Evolutionary conservation across 1,140 invertebrate genomes (phyloP), one percentile per base, ranked within the genome.

Genomic region (Metopolophium dirhodum): DNA sequence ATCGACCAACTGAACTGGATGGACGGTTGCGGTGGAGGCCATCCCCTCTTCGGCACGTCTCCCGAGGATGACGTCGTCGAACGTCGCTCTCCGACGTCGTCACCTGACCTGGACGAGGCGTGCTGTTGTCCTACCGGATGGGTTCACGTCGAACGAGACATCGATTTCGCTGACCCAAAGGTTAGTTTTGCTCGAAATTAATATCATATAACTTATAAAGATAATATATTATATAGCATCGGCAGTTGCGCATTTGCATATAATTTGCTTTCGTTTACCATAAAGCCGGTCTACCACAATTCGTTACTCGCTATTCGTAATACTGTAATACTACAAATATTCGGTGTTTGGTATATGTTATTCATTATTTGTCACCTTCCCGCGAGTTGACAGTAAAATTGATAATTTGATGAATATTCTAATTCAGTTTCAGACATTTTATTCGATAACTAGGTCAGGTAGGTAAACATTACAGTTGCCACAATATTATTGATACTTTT

Each of bases 151-250:
- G 97, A 97, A 95, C 96, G 96, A 93, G 97, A 97, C 94, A 97
- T 97, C 94, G 97, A 97, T 95, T 96, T 97, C 94, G 97, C 96
- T 94, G 97, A 97, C 95, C 97, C 97, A n/a, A 97, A 97, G 96
- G 97, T 97, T 14, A 41, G 37, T 86, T 23, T 47, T 86, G 0
- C 6, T 86, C 35, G 4, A 85, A 30, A 85, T 41, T 45, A 37
- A 22, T 51, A 22, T n/a, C 41, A 1, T 77, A n/a, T 14, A 77
- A n/a, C 30, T 77, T 77, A 1, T 35, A 23, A 23, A 54, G 20
- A n/a, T n/a, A 20, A 54, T 54, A 51, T 51, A 47, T 20, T 51
- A 47, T 20, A 51, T 20, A 51, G 49, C 18, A 51, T 51, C 49
- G 14, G 18, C 22, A 23, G 57, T 57, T 23, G 23, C 0, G 23